Percentiles rank a stretch among this genome's conserved stretches.
These are phyloP conservation scores for Camponotus vicinus DNA, from an alignment of 1,140 invertebrate genomes.

Conservation along the genomic window DNA sequence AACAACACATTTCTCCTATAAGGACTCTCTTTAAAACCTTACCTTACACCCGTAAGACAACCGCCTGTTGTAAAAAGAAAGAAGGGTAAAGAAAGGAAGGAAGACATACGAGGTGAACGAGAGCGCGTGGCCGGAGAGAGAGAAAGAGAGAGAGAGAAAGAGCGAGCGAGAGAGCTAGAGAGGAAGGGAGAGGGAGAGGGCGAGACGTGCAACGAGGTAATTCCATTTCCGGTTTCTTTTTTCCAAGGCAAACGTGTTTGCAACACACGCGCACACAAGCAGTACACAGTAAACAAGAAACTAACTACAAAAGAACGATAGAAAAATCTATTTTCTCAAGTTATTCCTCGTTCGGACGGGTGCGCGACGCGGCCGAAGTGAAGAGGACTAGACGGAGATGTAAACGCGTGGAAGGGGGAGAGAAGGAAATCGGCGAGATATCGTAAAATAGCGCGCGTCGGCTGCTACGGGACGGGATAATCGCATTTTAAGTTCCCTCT, in stretches of 20 bases:
- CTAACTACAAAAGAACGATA: conserved; percentile 43
- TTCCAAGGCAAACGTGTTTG: conserved; percentile 30
- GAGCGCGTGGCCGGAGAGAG: conserved; percentile 19
- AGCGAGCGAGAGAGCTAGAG: conserved; percentile 5
- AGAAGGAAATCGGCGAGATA: conserved; percentile 28
- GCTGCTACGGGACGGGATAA: conserved; percentile 63
- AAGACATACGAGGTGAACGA: conserved; percentile 56
- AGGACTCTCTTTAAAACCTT: conserved; percentile 69
- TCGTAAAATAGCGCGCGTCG: conserved; percentile 61
- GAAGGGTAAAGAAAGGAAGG: conserved; percentile 27
- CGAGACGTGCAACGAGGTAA: conserved; percentile 48
- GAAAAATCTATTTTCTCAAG: conserved; percentile 62
- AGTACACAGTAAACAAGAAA: conserved; percentile 53
- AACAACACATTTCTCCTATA: conserved; percentile 71
- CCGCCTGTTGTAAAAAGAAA: conserved; percentile 66
- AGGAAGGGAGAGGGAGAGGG: conserved; percentile 28
- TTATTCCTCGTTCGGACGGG: conserved; percentile 33
- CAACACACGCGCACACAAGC: conserved; percentile 32
- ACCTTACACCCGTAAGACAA: conserved; percentile 64
- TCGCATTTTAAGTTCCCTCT: conserved; percentile 77
- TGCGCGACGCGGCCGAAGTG: conserved; percentile 47
- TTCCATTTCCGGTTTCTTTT: conserved; percentile 27
- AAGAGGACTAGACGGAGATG: conserved; percentile 28
- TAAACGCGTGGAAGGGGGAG: conserved; percentile 11
- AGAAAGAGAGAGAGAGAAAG: conserved; percentile 31